Evolutionary conservation across 1,140 invertebrate species (phyloP).

Genomic region (Geopemphigus sp.): DNA sequence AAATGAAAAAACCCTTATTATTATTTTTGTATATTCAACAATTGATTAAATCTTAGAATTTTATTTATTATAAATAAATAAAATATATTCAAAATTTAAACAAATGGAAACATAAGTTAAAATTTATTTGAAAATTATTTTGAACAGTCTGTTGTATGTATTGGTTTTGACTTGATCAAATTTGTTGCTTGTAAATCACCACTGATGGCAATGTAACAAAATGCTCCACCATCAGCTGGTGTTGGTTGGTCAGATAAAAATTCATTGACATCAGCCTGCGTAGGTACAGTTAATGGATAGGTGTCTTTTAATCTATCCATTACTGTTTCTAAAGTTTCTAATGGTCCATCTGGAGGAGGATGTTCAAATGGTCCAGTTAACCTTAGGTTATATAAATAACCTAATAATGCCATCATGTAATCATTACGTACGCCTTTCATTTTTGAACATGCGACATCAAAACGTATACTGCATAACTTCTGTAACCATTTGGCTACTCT

Average conservation of each 20-base stretch:
- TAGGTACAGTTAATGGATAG: constrained; percentile 57
- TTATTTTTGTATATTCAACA: not conserved
- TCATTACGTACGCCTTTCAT: constrained; percentile 58
- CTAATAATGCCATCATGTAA: constrained; percentile 57
- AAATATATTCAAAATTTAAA: too few species aligned
- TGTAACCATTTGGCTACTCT: constrained; percentile 57
- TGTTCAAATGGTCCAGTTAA: constrained; percentile 40
- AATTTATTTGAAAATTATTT: constrained; percentile 7
- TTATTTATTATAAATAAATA: not conserved
- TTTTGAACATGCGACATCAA: constrained; percentile 54
- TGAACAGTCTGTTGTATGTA: constrained; percentile 33
- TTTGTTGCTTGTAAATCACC: constrained; percentile 54
- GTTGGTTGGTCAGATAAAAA: constrained; percentile 57
- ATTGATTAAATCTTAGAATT: not conserved
- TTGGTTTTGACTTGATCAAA: constrained; percentile 49
- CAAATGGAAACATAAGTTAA: too few species aligned
- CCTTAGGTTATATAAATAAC: constrained; percentile 53
- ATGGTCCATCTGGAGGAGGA: constrained; percentile 11
- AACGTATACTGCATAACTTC: constrained; percentile 55
- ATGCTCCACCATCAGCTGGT: constrained; percentile 57
- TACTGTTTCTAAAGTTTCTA: constrained; percentile 25
- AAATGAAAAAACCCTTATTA: not conserved
- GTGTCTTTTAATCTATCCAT: constrained; percentile 32
- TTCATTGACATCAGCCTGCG: constrained; percentile 55
- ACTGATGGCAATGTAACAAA: constrained; percentile 59